These are phyloP conservation scores for Actinernus sp. DNA, from an alignment of 92 coral and sea anemone genomes.

Conservation along the genomic window DNA sequence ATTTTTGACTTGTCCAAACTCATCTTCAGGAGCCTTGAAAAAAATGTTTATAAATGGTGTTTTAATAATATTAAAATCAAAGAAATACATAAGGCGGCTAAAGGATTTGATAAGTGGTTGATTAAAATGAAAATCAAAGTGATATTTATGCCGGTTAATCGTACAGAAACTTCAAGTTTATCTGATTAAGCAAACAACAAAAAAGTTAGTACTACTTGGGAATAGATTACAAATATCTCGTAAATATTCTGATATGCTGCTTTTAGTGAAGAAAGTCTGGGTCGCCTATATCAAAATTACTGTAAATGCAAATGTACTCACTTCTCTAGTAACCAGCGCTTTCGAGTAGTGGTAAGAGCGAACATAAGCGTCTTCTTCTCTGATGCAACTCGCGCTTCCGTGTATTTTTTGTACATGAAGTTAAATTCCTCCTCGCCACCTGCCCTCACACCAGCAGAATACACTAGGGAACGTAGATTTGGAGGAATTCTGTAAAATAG, in stretches of 20 bases:
- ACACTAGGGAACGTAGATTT: conserved; percentile 77
- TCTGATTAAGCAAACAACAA: not conserved
- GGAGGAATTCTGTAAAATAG: conserved; percentile 65
- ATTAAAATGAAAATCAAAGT: no score
- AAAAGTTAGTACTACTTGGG: no score
- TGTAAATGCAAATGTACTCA: conserved; percentile 10
- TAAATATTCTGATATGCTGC: not conserved
- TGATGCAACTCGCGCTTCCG: conserved; percentile 68
- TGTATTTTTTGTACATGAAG: conserved; percentile 45
- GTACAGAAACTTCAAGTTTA: not conserved
- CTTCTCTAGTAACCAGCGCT: conserved; percentile 53
- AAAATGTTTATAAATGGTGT: no score
- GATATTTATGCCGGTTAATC: not conserved
- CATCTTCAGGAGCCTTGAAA: conserved; percentile 45
- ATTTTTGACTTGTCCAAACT: conserved; percentile 42
- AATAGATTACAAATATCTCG: not conserved
- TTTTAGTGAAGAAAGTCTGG: not conserved
- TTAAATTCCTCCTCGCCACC: conserved; percentile 68
- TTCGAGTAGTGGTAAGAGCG: conserved; percentile 59
- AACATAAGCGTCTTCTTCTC: conserved; percentile 84
- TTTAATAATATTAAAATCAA: no score
- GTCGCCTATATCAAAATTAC: not conserved
- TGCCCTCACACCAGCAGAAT: conserved; percentile 64
- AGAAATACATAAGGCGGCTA: no score
- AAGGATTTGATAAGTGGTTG: no score